Percentiles rank a stretch among this genome's conserved stretches.
These are phyloP conservation scores for Pachliopta kotzebuea DNA, from an alignment of 2,888 invertebrate genomes.

Conservation along the genomic window DNA sequence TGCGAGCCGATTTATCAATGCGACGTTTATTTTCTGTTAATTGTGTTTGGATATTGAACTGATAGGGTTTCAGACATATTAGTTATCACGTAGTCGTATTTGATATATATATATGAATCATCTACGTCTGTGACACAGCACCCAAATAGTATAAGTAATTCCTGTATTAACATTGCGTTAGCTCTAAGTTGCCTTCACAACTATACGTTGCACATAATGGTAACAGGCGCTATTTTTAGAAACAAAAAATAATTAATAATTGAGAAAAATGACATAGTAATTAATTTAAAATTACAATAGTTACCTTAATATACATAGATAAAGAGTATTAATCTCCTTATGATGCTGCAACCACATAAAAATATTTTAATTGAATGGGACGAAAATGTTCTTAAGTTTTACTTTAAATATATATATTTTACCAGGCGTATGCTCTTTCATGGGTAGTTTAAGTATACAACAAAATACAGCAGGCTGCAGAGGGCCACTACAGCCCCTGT, in stretches of 20 bases:
- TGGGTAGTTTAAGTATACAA: neutral
- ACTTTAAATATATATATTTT: neutral
- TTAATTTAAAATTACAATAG: too few species aligned
- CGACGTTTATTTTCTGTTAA: slow-evolving; percentile 75
- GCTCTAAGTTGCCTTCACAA: too few species aligned
- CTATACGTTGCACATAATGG: too few species aligned
- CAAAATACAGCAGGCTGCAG: neutral
- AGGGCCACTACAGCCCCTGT: neutral
- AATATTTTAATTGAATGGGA: neutral
- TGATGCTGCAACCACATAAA: too few species aligned
- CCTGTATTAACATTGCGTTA: too few species aligned
- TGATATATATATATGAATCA: neutral
- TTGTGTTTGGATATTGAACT: slow-evolving; percentile 55
- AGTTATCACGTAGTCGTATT: neutral
- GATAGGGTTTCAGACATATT: slow-evolving; percentile 32
- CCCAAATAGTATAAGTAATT: too few species aligned
- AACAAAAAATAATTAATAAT: too few species aligned
- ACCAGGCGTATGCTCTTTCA: neutral
- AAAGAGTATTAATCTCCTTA: too few species aligned
- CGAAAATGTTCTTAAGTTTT: neutral
- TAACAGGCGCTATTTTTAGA: too few species aligned
- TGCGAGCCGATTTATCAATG: slow-evolving; percentile 69
- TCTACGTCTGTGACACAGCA: too few species aligned
- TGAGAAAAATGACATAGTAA: too few species aligned
- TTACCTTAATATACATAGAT: too few species aligned